phyloP scores from a whole-genome alignment of 1,140 invertebrate genomes.

The Conopomorpha cramerella region DNA sequence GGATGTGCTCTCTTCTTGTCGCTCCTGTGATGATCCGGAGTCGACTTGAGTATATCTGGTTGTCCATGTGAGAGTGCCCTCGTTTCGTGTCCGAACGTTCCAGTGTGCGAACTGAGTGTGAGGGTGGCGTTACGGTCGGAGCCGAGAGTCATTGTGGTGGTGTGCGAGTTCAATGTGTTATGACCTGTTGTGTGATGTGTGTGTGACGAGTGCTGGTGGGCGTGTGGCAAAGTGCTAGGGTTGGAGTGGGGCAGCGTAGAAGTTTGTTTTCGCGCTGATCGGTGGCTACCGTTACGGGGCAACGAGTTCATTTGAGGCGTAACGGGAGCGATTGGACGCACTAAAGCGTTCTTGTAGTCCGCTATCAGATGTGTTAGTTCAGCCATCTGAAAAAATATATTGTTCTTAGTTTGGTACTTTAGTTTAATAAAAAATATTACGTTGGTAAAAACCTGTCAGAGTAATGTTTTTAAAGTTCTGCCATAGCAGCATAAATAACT shows the following conservation, averaged over 20 bases:
- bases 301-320: slow-evolving; percentile 82
- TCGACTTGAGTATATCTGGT: slow-evolving; percentile 83
- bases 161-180: slow-evolving; percentile 62
- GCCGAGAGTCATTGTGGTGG: slow-evolving; percentile 40
- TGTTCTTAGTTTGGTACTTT: too few relatives aligned
- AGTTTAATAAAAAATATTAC: too few relatives aligned
- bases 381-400: slow-evolving; percentile 72
- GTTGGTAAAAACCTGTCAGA: too few relatives aligned
- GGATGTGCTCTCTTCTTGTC: slow-evolving; percentile 63
- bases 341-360: slow-evolving; percentile 91
- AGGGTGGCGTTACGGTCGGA: slow-evolving; percentile 46
- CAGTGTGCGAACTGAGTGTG: slow-evolving; percentile 44
- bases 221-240: slow-evolving; percentile 40
- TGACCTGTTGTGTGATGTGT: slow-evolving; percentile 47
- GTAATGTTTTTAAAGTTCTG: too few relatives aligned
- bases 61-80: slow-evolving; percentile 62
- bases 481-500: too few relatives aligned
- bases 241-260: slow-evolving; percentile 26
- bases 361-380: slow-evolving; percentile 92
- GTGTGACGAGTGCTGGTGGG: slow-evolving; percentile 14
- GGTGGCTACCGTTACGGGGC: slow-evolving; percentile 74
- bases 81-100: slow-evolving; percentile 41
- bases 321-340: slow-evolving; percentile 63
- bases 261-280: slow-evolving; percentile 32
- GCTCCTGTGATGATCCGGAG: slow-evolving; percentile 73